Conservation (phyloP, 2,888 invertebrate species). For the Hypercompe scribonia region DNA sequence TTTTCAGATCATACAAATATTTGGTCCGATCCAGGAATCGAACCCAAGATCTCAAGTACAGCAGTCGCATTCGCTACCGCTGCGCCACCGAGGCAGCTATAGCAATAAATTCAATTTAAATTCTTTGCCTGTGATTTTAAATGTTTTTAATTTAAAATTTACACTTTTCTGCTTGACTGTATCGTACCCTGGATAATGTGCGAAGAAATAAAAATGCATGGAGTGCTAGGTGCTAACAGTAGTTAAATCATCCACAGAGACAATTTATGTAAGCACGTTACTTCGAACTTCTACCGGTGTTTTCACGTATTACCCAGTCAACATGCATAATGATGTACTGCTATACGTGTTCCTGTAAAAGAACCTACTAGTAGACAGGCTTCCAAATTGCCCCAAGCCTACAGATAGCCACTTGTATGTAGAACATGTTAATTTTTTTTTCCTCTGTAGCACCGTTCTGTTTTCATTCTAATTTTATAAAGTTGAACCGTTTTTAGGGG, state of each 20-base stretch:
- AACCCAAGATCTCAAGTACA: too few species aligned
- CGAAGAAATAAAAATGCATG: slow-evolving; percentile 61
- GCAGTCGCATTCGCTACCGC: too few species aligned
- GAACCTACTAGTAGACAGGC: slow-evolving; percentile 14
- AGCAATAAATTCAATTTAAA: background rate
- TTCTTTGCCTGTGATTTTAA: background rate
- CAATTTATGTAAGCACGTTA: slow-evolving; percentile 62
- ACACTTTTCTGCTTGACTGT: slow-evolving; percentile 53
- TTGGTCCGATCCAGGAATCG: too few species aligned
- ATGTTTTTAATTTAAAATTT: background rate
- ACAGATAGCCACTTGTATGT: slow-evolving; percentile 16
- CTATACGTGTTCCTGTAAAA: slow-evolving; percentile 17
- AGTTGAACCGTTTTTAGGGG: background rate
- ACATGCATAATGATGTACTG: slow-evolving; percentile 47
- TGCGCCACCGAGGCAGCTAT: too few species aligned
- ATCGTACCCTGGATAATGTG: slow-evolving; percentile 53
- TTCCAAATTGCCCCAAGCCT: slow-evolving; percentile 39
- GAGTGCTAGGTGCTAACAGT: slow-evolving; percentile 60
- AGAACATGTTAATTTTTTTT: slow-evolving; percentile 11
- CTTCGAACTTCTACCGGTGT: slow-evolving; percentile 37
- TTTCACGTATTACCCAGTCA: slow-evolving; percentile 52
- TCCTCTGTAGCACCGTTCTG: background rate
- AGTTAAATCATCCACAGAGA: slow-evolving; percentile 63
- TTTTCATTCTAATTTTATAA: background rate
- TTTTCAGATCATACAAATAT: too few species aligned